phyloP scores from a whole-genome alignment of 2,113 vertebrate species.

The Theristicus caerulescens region DNA sequence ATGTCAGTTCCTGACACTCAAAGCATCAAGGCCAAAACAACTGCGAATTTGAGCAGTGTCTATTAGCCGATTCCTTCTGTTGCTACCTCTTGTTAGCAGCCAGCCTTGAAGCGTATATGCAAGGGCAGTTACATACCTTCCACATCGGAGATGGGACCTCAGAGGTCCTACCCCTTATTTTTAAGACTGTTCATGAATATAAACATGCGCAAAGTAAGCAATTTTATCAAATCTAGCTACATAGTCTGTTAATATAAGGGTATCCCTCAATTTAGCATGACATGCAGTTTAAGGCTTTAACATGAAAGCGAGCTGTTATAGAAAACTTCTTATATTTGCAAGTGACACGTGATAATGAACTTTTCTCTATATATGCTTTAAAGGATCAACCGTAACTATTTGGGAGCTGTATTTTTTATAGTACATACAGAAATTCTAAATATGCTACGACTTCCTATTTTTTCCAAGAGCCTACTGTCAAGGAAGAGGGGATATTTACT shows the following conservation, averaged over 20 bases:
- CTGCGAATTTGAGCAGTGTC: fast-evolving
- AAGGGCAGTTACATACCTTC: neutral
- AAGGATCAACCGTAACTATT: neutral
- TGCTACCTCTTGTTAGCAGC: neutral
- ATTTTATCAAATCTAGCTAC: neutral
- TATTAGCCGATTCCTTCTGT: neutral
- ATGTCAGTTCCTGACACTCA: neutral
- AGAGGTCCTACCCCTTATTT: neutral
- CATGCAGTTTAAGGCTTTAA: neutral
- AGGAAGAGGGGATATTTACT: neutral
- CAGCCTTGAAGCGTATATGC: neutral
- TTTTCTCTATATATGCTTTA: neutral
- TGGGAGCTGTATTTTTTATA: neutral
- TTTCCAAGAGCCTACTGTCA: neutral
- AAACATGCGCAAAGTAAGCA: neutral
- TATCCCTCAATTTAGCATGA: neutral
- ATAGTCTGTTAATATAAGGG: neutral
- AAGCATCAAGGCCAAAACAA: neutral
- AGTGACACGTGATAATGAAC: neutral
- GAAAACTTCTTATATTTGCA: neutral
- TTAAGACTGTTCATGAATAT: neutral
- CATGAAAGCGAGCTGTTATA: neutral
- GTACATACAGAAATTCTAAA: neutral
- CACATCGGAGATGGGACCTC: neutral
- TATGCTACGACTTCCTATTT: neutral